A percentile compares a stretch with the other conserved stretches of the same genome.
Conservation (phyloP, 2,113 vertebrate genomes). For the Grammomys dolichurus region DNA sequence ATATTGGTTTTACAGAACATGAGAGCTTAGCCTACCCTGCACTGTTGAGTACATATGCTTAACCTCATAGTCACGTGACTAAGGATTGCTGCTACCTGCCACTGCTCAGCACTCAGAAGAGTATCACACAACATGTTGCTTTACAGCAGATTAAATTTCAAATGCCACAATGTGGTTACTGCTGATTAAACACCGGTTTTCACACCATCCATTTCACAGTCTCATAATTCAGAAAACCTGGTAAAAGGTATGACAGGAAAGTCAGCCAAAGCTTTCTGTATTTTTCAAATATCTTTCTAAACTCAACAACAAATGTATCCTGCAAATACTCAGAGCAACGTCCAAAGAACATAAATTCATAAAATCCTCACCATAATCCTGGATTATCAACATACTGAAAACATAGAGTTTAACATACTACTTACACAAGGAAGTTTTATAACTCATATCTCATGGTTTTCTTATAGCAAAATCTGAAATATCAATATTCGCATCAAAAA, state of each 20-base stretch:
- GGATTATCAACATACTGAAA: neutral
- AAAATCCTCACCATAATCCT: neutral
- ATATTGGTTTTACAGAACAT: fast-evolving
- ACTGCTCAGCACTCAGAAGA: too few relatives aligned
- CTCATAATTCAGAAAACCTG: neutral
- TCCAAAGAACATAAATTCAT: neutral
- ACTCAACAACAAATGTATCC: neutral
- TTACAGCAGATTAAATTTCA: neutral
- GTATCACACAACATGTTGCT: neutral
- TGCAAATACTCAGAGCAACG: neutral
- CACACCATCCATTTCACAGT: neutral
- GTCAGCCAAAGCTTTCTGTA: too few relatives aligned
- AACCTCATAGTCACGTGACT: neutral
- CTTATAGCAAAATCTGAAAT: neutral
- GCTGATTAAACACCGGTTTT: neutral
- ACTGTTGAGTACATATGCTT: too few relatives aligned
- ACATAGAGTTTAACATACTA: neutral
- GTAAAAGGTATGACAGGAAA: neutral
- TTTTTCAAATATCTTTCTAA: neutral
- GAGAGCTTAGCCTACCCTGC: neutral
- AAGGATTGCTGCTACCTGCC: too few relatives aligned
- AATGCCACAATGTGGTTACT: neutral
- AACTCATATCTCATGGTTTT: neutral
- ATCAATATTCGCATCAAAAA: neutral
- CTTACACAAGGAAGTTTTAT: neutral